These are phyloP conservation scores for Thyatira batis DNA, from an alignment of 2,888 invertebrate species.

Conservation along the genomic window DNA sequence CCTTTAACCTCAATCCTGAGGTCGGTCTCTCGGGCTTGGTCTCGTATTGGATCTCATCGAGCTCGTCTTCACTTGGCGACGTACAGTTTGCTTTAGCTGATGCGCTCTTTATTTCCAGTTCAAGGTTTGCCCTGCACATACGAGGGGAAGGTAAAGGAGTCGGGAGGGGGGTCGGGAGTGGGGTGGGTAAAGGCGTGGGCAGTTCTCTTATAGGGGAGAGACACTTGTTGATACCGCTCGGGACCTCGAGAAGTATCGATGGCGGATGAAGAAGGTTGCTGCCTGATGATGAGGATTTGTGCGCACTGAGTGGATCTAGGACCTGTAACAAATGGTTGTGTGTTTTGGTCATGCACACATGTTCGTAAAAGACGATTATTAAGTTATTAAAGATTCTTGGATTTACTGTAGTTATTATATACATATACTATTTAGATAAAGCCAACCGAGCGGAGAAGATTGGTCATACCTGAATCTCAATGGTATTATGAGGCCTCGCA, in stretches of 20 bases:
- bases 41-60: slow-evolving; percentile 67
- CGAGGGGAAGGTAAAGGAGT: slow-evolving; percentile 83
- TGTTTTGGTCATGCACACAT: not conserved
- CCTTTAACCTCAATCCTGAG: slow-evolving; percentile 65
- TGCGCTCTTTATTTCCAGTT: slow-evolving; percentile 55
- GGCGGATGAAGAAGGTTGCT: slow-evolving; percentile 87
- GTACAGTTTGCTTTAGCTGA: slow-evolving; percentile 46
- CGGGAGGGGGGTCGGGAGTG: slow-evolving; percentile 84
- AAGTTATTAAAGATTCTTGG: no score
- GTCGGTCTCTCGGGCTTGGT: slow-evolving; percentile 56
- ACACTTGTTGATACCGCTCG: slow-evolving; percentile 88
- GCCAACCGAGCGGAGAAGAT: no score
- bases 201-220: slow-evolving; percentile 90
- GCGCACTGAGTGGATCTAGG: slow-evolving; percentile 86
- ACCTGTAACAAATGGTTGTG: slow-evolving; percentile 65
- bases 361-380: no score
- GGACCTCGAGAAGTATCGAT: slow-evolving; percentile 89
- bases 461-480: slow-evolving; percentile 70
- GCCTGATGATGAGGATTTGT: slow-evolving; percentile 81
- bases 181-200: slow-evolving; percentile 87
- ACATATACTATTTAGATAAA: no score
- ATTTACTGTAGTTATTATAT: no score
- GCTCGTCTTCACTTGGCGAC: slow-evolving; percentile 73
- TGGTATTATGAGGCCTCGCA: slow-evolving; percentile 68
- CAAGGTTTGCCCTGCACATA: slow-evolving; percentile 68